Evolutionary conservation across 2,888 invertebrate genomes (phyloP).

Genomic region (Callyntrura sp.): DNA sequence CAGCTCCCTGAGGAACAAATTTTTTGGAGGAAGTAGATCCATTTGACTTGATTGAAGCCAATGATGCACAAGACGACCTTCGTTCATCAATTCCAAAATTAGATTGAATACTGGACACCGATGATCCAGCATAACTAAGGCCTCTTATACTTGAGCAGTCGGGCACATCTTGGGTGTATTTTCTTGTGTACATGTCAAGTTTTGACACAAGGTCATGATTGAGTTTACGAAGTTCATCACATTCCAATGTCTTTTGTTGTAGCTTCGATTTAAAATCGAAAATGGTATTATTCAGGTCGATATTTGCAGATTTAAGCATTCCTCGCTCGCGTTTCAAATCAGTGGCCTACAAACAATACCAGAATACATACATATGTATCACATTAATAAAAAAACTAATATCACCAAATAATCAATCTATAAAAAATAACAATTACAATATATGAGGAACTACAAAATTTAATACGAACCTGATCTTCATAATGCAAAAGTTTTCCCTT

Average conservation of each 20-base stretch:
- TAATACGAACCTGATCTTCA: slow-evolving; percentile 60
- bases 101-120: slow-evolving; percentile 63
- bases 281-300: slow-evolving; percentile 69
- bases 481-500: not conserved
- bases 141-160: slow-evolving; percentile 61
- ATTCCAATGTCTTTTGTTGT: slow-evolving; percentile 47
- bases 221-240: slow-evolving; percentile 25
- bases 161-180: slow-evolving; percentile 43
- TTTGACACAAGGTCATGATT: slow-evolving; percentile 31
- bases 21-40: slow-evolving; percentile 79
- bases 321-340: slow-evolving; percentile 79
- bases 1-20: slow-evolving; percentile 83
- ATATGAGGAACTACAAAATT: not conserved
- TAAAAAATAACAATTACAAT: not conserved
- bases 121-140: slow-evolving; percentile 50
- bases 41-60: slow-evolving; percentile 79
- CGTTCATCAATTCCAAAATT: slow-evolving; percentile 27
- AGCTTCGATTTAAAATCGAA: slow-evolving; percentile 56
- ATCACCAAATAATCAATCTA: no score
- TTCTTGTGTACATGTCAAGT: slow-evolving; percentile 24
- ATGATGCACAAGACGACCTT: slow-evolving; percentile 72
- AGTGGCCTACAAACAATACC: slow-evolving; percentile 63
- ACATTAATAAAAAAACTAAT: no score
- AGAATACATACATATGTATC: not conserved
- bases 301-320: slow-evolving; percentile 66